Conservation (phyloP, 2,113 vertebrate genomes). For the Nothobranchius kuhntae region DNA sequence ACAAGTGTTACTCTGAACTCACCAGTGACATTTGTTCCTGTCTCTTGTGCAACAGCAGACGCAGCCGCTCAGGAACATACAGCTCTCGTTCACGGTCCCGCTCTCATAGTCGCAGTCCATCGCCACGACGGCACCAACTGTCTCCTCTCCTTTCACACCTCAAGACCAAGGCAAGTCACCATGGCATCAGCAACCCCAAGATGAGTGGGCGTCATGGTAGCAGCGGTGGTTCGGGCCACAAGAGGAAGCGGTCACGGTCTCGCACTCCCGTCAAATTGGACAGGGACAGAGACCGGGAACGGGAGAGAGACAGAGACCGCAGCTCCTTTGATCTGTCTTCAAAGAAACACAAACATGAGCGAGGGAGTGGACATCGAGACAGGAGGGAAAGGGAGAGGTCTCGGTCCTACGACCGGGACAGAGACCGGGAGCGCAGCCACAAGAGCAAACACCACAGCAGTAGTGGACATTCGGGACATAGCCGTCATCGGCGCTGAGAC, state of each 20-base stretch:
- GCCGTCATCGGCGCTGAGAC: slow-evolving; percentile 89
- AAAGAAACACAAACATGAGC: slow-evolving; percentile 96
- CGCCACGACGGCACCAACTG: slow-evolving; percentile 89
- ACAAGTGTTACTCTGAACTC: no score
- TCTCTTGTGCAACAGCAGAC: slow-evolving; percentile 86
- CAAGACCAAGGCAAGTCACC: slow-evolving; percentile 90
- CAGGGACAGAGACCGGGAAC: slow-evolving; percentile 78
- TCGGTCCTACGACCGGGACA: slow-evolving; percentile 88
- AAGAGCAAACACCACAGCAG: slow-evolving; percentile 93
- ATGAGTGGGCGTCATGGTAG: slow-evolving; percentile 81
- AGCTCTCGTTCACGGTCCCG: slow-evolving; percentile 93
- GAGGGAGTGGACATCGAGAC: slow-evolving; percentile 83
- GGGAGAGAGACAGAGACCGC: slow-evolving; percentile 84
- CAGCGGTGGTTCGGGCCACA: slow-evolving; percentile 81
- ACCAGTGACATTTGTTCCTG: not conserved
- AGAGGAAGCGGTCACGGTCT: slow-evolving; percentile 88
- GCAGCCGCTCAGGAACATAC: slow-evolving; percentile 95
- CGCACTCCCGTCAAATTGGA: slow-evolving; percentile 88
- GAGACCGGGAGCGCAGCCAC: slow-evolving; percentile 91
- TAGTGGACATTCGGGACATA: slow-evolving; percentile 88
- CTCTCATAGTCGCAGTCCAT: slow-evolving; percentile 92
- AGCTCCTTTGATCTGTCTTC: slow-evolving; percentile 76
- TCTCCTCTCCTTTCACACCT: slow-evolving; percentile 81
- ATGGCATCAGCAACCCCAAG: slow-evolving; percentile 87
- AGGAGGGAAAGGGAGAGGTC: slow-evolving; percentile 89